phyloP scores from a whole-genome alignment of 2,888 invertebrate genomes.

The Spicauda simplicius region DNA sequence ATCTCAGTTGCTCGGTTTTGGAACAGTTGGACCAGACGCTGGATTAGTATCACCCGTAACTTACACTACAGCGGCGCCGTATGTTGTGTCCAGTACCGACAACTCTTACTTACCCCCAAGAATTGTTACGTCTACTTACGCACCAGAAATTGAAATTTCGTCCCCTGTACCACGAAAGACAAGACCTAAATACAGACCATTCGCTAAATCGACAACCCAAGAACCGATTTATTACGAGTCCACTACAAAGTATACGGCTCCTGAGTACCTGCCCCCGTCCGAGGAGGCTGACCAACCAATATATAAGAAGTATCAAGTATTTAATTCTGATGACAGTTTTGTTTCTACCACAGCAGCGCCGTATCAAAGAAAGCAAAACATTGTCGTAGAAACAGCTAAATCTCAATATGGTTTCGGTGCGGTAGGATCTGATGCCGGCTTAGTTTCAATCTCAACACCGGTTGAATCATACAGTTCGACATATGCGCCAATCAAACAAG shows the following conservation, averaged over 20 bases:
- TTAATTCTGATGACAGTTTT: constrained; percentile 48
- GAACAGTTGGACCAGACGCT: constrained; percentile 66
- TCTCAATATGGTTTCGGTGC: constrained; percentile 76
- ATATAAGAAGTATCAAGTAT: constrained; percentile 55
- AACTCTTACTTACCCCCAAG: constrained; percentile 44
- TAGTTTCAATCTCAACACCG: constrained; percentile 62
- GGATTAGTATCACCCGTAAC: constrained; percentile 65
- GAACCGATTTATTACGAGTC: constrained; percentile 60
- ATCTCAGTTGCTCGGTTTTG: constrained; percentile 67
- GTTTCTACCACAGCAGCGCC: constrained; percentile 53
- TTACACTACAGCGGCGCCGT: constrained; percentile 66
- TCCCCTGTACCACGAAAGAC: constrained; percentile 41
- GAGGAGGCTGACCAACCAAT: constrained; percentile 59
- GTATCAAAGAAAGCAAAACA: constrained; percentile 66
- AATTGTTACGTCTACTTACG: constrained; percentile 51
- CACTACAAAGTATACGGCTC: constrained; percentile 56
- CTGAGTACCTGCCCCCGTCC: constrained; percentile 59
- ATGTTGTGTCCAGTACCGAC: constrained; percentile 56
- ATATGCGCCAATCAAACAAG: constrained; percentile 66
- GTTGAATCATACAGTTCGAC: constrained; percentile 51
- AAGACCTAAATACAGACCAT: constrained; percentile 52
- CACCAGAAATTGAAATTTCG: constrained; percentile 50
- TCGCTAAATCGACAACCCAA: constrained; percentile 56
- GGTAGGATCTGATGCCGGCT: constrained; percentile 75
- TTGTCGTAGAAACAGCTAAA: constrained; percentile 74